Evolutionary conservation across 2,113 vertebrate species (phyloP), one percentile per base, ranked within the genome.

Genomic region (Phocoena phocoena): DNA sequence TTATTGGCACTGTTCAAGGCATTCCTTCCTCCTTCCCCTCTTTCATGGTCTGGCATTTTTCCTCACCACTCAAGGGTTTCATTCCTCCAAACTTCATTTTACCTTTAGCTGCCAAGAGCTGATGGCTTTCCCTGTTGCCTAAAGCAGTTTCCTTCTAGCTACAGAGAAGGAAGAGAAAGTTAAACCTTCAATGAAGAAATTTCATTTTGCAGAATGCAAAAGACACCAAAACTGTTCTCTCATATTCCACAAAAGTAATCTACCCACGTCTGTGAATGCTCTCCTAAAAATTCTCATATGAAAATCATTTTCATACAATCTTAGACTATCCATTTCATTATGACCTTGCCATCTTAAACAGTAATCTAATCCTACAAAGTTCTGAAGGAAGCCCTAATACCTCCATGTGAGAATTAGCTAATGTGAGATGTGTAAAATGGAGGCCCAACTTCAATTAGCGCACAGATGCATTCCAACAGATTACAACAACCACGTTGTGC

Each of bases 31-130:
- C 70, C 55, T 68, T 81, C 33, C 47, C 28, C 58, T 89, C 80
- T 95, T 87, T 84, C 65, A 14, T 68, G 58, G 65, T 71, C 92
- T 98, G 97, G 92, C 92, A 90, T 33, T 58, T 97, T 47, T 79
- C 94, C 92, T 97, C 15, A 83, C 68, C 31, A 71, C 65, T 71
- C 76, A 87, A 95, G 47, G 44, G 62, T 38, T 95, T 90, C 58
- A n/a, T 13, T 95, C 33, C n/a, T 95, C 33, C 95, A 82, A 74
- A 96, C 5, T 93, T 90, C n/a, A 76, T 89, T 97, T 53, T 11
- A 47, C 53, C 41, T 85, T 86, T 28, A 90, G 87, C 70, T 76
- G 74, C 94, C 90, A 96, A 96, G 23, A 44, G 33, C 70, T 92
- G 33, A 96, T 81, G 65, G 70, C 38, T 96, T 93, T 84, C 60